Evolutionary conservation across 1,140 invertebrate genomes (phyloP).

Genomic region (Eciton burchellii): DNA sequence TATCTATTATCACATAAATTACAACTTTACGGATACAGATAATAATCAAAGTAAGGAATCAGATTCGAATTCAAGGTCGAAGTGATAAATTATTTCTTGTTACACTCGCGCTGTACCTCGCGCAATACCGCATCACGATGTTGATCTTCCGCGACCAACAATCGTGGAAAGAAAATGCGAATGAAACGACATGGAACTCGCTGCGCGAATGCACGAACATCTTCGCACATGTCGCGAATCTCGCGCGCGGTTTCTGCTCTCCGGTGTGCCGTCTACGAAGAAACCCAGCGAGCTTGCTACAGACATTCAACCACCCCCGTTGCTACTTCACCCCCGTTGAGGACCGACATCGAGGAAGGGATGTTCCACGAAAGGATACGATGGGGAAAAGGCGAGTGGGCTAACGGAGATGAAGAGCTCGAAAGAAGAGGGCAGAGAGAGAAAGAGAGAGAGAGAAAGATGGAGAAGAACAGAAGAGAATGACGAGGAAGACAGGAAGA

Average conservation of each 20-base stretch:
- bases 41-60: not conserved
- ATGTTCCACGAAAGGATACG: slow-evolving; percentile 64
- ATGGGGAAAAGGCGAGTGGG: slow-evolving; percentile 33
- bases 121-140: not conserved
- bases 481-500: not conserved
- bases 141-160: slow-evolving; percentile 43
- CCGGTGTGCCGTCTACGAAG: slow-evolving; percentile 35
- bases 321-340: not conserved
- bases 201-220: slow-evolving; percentile 17
- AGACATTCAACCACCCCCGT: slow-evolving; percentile 66
- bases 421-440: not conserved
- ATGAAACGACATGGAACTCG: slow-evolving; percentile 24
- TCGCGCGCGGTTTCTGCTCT: slow-evolving; percentile 37
- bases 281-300: slow-evolving; percentile 54
- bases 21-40: not conserved
- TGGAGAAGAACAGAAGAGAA: not conserved
- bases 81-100: slow-evolving; percentile 24
- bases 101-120: not conserved
- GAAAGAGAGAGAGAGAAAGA: slow-evolving; percentile 5
- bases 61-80: not conserved
- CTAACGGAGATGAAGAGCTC: slow-evolving; percentile 1
- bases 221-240: slow-evolving; percentile 36
- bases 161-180: slow-evolving; percentile 4
- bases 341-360: not conserved
- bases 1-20: too few species aligned